Percentiles rank a stretch among this genome's conserved stretches.
These are phyloP conservation scores for Nipponia nippon DNA, from an alignment of 2,113 vertebrate genomes.

Conservation along the genomic window DNA sequence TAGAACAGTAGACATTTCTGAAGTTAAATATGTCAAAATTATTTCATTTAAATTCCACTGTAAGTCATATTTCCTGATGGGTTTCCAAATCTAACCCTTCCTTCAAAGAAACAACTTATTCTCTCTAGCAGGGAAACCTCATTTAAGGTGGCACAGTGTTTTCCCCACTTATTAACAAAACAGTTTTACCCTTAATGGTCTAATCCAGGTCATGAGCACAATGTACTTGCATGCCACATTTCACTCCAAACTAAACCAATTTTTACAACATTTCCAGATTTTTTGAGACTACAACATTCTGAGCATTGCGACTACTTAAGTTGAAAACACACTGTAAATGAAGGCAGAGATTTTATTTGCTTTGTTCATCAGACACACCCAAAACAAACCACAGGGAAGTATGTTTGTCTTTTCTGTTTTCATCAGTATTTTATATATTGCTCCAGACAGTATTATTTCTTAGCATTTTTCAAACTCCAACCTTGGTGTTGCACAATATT, in stretches of 20 bases:
- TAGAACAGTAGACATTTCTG: conserved; percentile 55
- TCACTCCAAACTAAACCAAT: not conserved
- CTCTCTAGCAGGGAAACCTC: not conserved
- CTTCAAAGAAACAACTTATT: not conserved
- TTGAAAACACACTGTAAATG: not conserved
- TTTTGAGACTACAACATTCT: not conserved
- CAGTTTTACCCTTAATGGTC: not conserved
- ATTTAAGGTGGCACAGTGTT: conserved; percentile 7
- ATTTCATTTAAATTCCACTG: conserved; percentile 38
- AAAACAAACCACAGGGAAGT: not conserved
- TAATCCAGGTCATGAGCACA: not conserved
- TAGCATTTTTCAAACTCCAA: conserved; percentile 49
- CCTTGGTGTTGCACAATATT: conserved; percentile 36
- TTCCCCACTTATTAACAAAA: not conserved
- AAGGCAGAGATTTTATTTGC: not conserved
- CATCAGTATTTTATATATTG: conserved; percentile 47
- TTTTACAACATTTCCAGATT: not conserved
- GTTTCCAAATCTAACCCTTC: not conserved
- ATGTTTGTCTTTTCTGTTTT: conserved; percentile 35
- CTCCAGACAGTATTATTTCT: conserved; percentile 61
- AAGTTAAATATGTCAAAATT: conserved; percentile 50
- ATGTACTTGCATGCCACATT: not conserved
- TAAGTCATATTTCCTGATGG: not conserved
- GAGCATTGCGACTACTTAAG: not conserved
- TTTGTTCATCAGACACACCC: conserved; percentile 6